Base-by-base conservation (phyloP, 2,797 vertebrate genomes). In the Lithobates sylvaticus region DNA sequence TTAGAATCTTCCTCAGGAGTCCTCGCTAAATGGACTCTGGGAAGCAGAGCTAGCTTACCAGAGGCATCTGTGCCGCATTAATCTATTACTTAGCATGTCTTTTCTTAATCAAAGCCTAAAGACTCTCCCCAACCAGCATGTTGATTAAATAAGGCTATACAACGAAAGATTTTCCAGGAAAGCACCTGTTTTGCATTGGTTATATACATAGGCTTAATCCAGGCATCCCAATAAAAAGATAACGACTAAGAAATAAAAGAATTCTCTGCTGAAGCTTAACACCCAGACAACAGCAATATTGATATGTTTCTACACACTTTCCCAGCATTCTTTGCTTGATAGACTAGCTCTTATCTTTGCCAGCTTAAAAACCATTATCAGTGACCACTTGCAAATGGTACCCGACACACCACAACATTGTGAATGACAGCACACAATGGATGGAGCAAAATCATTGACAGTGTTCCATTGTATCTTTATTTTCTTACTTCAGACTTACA, bases 51-150 rank as follows among this genome's bases (percentile, higher is more conserved):
- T 34, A 69, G 77, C 76, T 74, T 76, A 85, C 69, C 27, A 58
- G 54, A 74, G 76, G 76, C 83, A 85, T 85, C 76, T 85, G 84
- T 47, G 61, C 77, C 44, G 77, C 39, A 85, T 85, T 85, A 85
- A 85, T 80, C 69, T 75, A 74, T 80, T 80, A 80, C 74, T 84
- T 77, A 58, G 65, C 84, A 75, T 80, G 58, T 54, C 84, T 85
- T 85, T 79, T 79, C 73, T 58, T 76, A 77, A 84, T 84, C 76
- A 85, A 85, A 54, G 74, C 44, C 61, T 78, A 71, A 84, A 71
- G 50, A 79, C 76, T 74, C 77, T 85, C 78, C 71, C 71, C 58
- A 85, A 80, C 36, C 70, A 44, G 70, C 58, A 70, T 74, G 44
- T 5, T 74, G 50, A 85, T 80, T 74, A 68, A 68, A 73, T 70